Evolutionary conservation across 2,797 vertebrate species (phyloP), one percentile per base, ranked within the genome.

Genomic region (Eupleurogrammus muticus): DNA sequence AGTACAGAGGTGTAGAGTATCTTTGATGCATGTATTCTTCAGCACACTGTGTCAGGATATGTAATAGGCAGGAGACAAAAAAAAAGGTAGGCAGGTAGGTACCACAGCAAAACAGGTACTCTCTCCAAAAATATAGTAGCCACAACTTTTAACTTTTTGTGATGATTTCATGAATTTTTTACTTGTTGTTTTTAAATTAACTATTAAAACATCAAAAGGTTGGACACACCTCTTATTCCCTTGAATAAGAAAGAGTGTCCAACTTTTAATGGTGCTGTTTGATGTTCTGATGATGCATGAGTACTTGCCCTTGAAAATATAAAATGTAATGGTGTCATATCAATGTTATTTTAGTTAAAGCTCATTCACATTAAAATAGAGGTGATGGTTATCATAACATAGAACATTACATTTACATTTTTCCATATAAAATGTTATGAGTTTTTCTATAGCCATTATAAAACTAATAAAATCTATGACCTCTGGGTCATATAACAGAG

Each of bases 401-500:
- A 9, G 5, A 17, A 38, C n/a, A n/a, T n/a, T n/a, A 7, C 6
- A 38, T 50, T 58, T 16, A 46, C 21, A 28, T n/a, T 44, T 1
- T 51, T 40, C 59, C 38, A 42, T 42, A 5, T 61, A 38, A 56
- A 56, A 49, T 36, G 20, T 23, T 40, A 66, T 38, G 16, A 49
- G 32, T 49, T 47, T 34, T 21, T 35, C 19, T 48, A 32, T 7
- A 34, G 58, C 35, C 64, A 57, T 66, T 19, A 38, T 35, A 17
- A 46, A 38, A 24, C 23, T 12, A 46, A 53, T 70, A 19, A 60
- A 19, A 61, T 61, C 11, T 24, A 49, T 8, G 28, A 34, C 20
- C 28, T 50, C 17, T 9, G 51, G 17, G 56, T 5, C 17, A 19
- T 8, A 17, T 46, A 28, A 47, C 16, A 17, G 6, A 57, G 52